These are phyloP conservation scores for Temnothorax rugatulus DNA, from an alignment of 2,888 invertebrate species.

Conservation along the genomic window DNA sequence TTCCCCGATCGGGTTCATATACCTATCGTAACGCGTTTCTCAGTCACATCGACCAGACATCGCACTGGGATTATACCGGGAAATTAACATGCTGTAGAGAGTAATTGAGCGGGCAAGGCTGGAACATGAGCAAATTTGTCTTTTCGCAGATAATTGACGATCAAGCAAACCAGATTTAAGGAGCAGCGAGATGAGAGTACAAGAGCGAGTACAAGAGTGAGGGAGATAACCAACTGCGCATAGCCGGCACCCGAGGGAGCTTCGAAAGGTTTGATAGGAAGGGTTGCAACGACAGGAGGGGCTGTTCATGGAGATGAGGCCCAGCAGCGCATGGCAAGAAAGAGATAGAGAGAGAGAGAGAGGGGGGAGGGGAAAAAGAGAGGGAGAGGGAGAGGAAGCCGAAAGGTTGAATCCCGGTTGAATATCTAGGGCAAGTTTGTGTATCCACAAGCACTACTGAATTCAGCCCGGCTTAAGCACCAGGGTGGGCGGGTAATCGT, in stretches of 20 bases:
- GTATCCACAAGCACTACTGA: conserved; percentile 57
- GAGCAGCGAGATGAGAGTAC: neutral
- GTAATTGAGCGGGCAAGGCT: conserved; percentile 2
- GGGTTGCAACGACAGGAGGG: conserved; percentile 3
- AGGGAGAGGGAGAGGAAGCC: neutral
- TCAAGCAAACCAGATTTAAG: conserved; percentile 30
- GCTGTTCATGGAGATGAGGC: conserved; percentile 1
- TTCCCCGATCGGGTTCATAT: neutral
- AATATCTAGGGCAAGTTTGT: conserved; percentile 59
- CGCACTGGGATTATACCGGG: neutral
- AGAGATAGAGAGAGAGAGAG: neutral
- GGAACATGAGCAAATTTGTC: conserved; percentile 49
- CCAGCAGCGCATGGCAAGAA: conserved; percentile 13
- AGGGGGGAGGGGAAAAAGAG: too few species aligned
- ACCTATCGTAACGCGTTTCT: conserved; percentile 10
- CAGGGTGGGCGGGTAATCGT: conserved; percentile 73
- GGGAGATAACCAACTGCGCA: conserved; percentile 17
- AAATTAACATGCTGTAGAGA: conserved; percentile 45
- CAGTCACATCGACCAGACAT: neutral
- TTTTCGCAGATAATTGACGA: conserved; percentile 58
- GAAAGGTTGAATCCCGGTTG: neutral
- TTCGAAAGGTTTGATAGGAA: conserved; percentile 27
- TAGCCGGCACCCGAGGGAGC: neutral
- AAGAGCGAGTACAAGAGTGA: neutral
- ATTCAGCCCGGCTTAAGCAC: conserved; percentile 63